Conservation (phyloP, 2,113 vertebrate genomes). For the Nothobranchius kuhntae region DNA sequence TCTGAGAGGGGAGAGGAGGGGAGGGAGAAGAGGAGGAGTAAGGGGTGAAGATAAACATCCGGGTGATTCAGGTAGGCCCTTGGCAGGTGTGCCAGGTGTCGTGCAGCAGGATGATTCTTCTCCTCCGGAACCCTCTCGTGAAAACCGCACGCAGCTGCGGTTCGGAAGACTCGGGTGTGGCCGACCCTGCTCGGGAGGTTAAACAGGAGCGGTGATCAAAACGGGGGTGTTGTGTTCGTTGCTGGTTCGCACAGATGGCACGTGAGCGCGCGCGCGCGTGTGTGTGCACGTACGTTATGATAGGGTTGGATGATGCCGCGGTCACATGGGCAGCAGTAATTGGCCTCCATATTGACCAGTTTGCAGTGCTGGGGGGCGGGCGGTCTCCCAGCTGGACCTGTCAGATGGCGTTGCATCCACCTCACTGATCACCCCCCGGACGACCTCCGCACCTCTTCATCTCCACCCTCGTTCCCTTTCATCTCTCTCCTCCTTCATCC, state of each 20-base stretch:
- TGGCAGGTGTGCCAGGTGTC: constrained; percentile 62
- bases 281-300: constrained; percentile 65
- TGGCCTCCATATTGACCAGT: constrained; percentile 83
- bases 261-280: constrained; percentile 34
- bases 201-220: constrained; percentile 70
- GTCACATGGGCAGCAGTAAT: constrained; percentile 81
- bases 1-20: background rate
- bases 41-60: constrained; percentile 39
- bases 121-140: background rate
- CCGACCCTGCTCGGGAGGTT: constrained; percentile 74
- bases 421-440: constrained; percentile 76
- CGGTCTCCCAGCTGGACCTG: constrained; percentile 80
- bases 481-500: constrained; percentile 43
- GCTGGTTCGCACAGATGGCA: constrained; percentile 82
- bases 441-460: constrained; percentile 57
- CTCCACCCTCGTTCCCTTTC: constrained; percentile 31
- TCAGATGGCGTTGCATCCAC: constrained; percentile 77
- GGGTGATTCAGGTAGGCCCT: constrained; percentile 54
- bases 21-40: constrained; percentile 4
- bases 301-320: constrained; percentile 79
- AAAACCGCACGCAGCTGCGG: constrained; percentile 24
- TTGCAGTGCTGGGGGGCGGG: constrained; percentile 78
- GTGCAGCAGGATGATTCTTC: background rate
- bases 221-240: constrained; percentile 63
- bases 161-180: constrained; percentile 42